phyloP scores from a whole-genome alignment of 1,140 invertebrate species.

The Laupala kohalensis region DNA sequence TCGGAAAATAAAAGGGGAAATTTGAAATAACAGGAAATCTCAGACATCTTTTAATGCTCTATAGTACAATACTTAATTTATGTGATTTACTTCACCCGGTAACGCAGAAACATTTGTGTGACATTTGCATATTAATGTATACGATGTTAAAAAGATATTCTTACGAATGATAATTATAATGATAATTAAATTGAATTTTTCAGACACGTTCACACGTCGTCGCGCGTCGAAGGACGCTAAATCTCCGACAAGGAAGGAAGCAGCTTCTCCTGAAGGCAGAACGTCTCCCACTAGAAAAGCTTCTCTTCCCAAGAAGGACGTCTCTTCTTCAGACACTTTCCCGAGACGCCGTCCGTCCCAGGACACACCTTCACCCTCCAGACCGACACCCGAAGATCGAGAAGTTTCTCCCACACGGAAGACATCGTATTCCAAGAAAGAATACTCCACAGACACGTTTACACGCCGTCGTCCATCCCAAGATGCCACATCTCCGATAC shows the following conservation, averaged over 20 bases:
- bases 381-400: background rate
- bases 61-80: too few relatives aligned
- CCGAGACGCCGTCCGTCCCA: background rate
- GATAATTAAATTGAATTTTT: too few relatives aligned
- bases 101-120: too few relatives aligned
- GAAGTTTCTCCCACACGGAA: conserved; percentile 6
- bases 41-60: too few relatives aligned
- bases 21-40: too few relatives aligned
- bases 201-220: background rate
- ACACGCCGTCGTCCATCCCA: background rate
- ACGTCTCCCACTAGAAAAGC: background rate
- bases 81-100: too few relatives aligned
- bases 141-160: too few relatives aligned
- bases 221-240: background rate
- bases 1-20: too few relatives aligned
- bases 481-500: conserved; percentile 7
- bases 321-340: background rate
- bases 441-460: background rate
- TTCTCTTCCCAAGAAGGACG: background rate
- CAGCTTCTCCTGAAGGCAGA: background rate
- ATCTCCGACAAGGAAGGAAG: background rate
- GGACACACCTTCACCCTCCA: background rate
- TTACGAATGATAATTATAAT: too few relatives aligned
- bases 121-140: too few relatives aligned
- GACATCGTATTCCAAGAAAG: background rate